These are phyloP conservation scores for Nemurella pictetii DNA, from an alignment of 2,888 invertebrate species.

Conservation along the genomic window DNA sequence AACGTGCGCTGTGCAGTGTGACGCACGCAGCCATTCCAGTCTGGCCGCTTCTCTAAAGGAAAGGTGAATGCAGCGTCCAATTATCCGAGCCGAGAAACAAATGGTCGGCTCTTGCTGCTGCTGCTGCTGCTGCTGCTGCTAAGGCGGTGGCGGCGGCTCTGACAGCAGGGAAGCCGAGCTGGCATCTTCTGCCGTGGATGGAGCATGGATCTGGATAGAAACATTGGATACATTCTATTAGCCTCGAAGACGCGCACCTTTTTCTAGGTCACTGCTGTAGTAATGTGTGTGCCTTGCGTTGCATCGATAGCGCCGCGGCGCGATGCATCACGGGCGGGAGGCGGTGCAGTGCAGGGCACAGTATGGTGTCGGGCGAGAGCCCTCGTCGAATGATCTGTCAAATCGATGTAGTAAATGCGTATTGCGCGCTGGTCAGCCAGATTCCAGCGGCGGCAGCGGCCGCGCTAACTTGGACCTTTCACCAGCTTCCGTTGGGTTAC, in stretches of 20 bases:
- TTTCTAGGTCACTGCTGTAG: not conserved
- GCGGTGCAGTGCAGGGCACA: too few relatives aligned
- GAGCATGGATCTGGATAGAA: too few relatives aligned
- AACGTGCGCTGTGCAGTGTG: not conserved
- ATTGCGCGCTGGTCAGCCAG: not conserved
- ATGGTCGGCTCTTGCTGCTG: not conserved
- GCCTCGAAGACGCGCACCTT: not conserved
- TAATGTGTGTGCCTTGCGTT: not conserved
- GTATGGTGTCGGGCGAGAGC: not conserved
- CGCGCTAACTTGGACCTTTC: not conserved
- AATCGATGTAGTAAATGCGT: not conserved
- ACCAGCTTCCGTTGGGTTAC: conserved; percentile 17
- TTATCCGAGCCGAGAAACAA: not conserved
- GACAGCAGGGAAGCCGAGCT: not conserved
- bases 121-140: too few relatives aligned
- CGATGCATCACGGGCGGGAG: not conserved
- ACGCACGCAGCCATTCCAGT: too few relatives aligned
- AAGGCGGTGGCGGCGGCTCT: not conserved
- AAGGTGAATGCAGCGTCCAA: not conserved
- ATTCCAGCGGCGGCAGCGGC: not conserved
- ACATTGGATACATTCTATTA: not conserved
- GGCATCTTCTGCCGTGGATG: not conserved
- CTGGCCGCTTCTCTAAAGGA: not conserved
- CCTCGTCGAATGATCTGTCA: not conserved
- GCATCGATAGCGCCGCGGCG: not conserved